Base-by-base conservation (phyloP, 30 jellyfish, hydroid and myxozoan genomes). In the Pseudorhiza aurosa region DNA sequence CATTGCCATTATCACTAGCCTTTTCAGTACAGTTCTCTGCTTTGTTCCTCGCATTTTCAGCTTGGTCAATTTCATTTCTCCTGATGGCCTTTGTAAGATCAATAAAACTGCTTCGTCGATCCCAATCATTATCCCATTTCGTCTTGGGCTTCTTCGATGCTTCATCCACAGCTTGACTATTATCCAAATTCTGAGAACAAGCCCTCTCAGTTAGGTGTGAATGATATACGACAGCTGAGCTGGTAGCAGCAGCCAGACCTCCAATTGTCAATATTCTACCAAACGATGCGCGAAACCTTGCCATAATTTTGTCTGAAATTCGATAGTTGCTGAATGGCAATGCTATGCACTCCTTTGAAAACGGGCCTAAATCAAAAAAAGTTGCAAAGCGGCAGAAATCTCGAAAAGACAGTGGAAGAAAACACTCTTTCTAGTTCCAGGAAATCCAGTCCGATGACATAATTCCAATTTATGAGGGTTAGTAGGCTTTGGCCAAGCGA, bases 81-180 rank as follows among this genome's bases (percentile, higher is more conserved):
- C 69, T 25, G 3, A 60, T 77, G 37, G 65, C 53, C 25, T 51
- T 68, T 30, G 70, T 81, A 2, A 58, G 58, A n/a, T 32, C 73
- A 40, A 49, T 33, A 17, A 47, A 18, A 4, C 37, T 21, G 3
- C 69, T 73, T 21, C 97, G 68, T 17, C 77, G 49, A 35, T 88
- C 97, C 97, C 97, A 88, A 58, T 88, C 87, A 39, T 81, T 42
- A 49, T 88, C 97, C 97, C 97, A 88, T 11, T 65, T 67, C 28
- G 85, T 35, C 37, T 72, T 30, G 10, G 28, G 47, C 55, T 69
- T 35, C 40, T 81, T 81, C 57, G 19, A 14, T 11, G 37, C 58
- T 8, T 71, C 83, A 21, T 64, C 72, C 2, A 58, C 28, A 14
- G 51, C 46, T 0, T 89, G 49, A 5, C 75, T 77, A 49, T 35